Evolutionary conservation across 2,113 vertebrate genomes (phyloP).

Genomic region (Phoxinus phoxinus): DNA sequence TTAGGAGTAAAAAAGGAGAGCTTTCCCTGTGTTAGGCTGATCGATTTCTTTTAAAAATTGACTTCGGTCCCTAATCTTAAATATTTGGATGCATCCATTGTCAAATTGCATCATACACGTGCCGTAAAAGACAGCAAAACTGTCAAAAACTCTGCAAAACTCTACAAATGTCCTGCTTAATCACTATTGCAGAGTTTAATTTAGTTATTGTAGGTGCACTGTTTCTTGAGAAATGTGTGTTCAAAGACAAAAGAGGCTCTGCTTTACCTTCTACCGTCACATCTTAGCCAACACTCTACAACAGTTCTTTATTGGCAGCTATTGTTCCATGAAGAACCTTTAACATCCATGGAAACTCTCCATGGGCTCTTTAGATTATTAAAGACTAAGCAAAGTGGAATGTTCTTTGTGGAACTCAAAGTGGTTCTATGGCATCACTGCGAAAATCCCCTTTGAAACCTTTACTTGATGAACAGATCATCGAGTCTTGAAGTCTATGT

Average conservation of each 20-base stretch:
- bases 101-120: background rate
- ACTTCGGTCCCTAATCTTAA: background rate
- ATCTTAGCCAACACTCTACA: background rate
- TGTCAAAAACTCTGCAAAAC: no score
- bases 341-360: background rate
- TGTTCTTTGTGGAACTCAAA: background rate
- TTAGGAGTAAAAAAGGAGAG: conserved; percentile 11
- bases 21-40: background rate
- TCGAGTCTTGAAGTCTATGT: background rate
- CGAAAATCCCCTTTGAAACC: background rate
- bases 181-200: background rate
- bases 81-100: background rate
- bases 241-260: background rate
- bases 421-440: background rate
- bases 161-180: background rate
- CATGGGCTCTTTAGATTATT: no score
- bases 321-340: background rate
- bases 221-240: background rate
- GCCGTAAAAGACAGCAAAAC: background rate
- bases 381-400: no score
- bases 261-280: background rate
- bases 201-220: background rate
- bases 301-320: background rate
- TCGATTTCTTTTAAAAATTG: no score
- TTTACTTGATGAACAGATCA: background rate